Conservation (phyloP, 2,888 invertebrate species). For the Leptura quadrifasciata region DNA sequence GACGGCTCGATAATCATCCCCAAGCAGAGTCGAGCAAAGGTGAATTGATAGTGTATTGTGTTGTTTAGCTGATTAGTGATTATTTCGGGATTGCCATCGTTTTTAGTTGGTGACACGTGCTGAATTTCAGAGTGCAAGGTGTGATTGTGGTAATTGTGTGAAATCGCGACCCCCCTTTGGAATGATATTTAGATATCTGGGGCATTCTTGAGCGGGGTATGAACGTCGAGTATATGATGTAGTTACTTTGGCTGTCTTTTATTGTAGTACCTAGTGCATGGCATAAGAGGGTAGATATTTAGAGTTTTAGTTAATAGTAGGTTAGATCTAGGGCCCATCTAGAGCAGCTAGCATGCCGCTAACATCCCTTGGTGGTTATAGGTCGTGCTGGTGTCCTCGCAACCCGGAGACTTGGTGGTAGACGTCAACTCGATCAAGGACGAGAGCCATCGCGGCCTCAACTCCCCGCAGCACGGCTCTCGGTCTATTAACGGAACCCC, state of each 20-base stretch:
- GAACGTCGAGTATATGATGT: constrained; percentile 12
- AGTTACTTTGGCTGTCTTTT: constrained; percentile 1
- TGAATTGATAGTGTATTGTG: constrained; percentile 69
- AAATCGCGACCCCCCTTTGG: constrained; percentile 49
- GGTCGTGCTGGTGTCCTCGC: constrained; percentile 74
- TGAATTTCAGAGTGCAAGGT: constrained; percentile 45
- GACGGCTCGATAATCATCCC: constrained; percentile 78
- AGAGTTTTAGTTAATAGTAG: constrained; percentile 50
- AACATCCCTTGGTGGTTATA: constrained; percentile 68
- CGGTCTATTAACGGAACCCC: constrained; percentile 82
- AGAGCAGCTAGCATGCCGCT: constrained; percentile 60
- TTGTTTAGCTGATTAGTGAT: constrained; percentile 43
- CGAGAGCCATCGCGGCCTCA: constrained; percentile 78
- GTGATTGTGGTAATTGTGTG: constrained; percentile 40
- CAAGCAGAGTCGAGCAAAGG: constrained; percentile 78
- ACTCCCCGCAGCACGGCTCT: constrained; percentile 81
- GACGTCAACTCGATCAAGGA: constrained; percentile 78
- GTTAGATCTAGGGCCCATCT: constrained; percentile 64
- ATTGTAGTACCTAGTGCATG: constrained; percentile 52
- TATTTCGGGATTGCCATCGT: constrained; percentile 36
- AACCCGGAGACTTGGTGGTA: constrained; percentile 73
- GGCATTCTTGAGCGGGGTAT: constrained; percentile 60
- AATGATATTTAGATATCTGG: constrained; percentile 60
- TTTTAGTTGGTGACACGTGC: constrained; percentile 52
- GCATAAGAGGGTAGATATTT: constrained; percentile 30